Evolutionary conservation across 2,113 vertebrate species (phyloP).

Genomic region (Sapayoa aenigma): DNA sequence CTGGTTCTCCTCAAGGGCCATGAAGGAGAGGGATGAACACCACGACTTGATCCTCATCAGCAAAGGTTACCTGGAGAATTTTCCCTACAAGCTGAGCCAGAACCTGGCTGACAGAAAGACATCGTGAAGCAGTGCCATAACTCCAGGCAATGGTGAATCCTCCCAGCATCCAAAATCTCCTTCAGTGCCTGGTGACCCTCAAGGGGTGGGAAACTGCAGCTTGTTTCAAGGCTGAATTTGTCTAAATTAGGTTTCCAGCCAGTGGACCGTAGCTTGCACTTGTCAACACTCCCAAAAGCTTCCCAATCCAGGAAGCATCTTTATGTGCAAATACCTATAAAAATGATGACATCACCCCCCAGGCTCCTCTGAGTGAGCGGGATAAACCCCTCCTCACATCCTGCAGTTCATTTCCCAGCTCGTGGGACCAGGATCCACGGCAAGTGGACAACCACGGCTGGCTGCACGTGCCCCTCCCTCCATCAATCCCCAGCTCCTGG

Average conservation of each 20-base stretch:
- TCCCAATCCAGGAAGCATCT: constrained; percentile 2
- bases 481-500: not conserved
- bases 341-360: not conserved
- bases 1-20: not conserved
- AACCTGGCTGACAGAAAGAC: not conserved
- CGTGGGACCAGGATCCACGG: not conserved
- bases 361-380: not conserved
- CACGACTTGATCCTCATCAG: not conserved
- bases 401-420: not conserved
- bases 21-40: not conserved
- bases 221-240: not conserved
- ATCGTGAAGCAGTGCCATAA: not conserved
- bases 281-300: not conserved
- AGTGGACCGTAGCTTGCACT: not conserved
- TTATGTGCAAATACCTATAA: constrained; percentile 17
- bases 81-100: not conserved
- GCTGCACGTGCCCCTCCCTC: not conserved
- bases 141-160: not conserved
- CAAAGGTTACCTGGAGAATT: not conserved
- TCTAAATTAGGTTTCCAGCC: not conserved
- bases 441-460: not conserved
- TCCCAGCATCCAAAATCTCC: not conserved
- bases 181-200: not conserved
- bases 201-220: not conserved
- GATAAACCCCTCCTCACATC: not conserved